phyloP scores from a whole-genome alignment of 1,140 invertebrate genomes.

The Pseudomyrmex cubaensis region DNA sequence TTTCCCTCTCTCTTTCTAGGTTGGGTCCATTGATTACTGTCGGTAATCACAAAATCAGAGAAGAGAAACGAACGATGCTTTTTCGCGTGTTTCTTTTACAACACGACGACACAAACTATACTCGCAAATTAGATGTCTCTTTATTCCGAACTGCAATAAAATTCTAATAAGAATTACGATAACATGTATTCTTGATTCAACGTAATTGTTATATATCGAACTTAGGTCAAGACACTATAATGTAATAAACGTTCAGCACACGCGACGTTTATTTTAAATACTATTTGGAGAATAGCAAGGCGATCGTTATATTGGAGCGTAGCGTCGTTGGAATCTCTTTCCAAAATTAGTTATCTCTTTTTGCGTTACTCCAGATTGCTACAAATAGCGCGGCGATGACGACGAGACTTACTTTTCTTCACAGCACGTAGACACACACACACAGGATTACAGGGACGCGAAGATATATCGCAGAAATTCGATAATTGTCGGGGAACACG shows the following conservation, averaged over 20 bases:
- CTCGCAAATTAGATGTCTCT: not conserved
- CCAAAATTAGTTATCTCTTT: conserved; percentile 44
- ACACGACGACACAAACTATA: conserved; percentile 18
- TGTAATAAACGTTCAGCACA: not conserved
- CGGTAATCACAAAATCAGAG: conserved; percentile 26
- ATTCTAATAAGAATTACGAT: not conserved
- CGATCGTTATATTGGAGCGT: too few relatives aligned
- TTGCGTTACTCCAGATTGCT: conserved; percentile 19
- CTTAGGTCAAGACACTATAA: not conserved
- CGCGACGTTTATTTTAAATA: too few relatives aligned
- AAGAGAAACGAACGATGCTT: conserved; percentile 8
- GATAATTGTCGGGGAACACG: conserved; percentile 71
- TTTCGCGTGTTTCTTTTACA: not conserved
- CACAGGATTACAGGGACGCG: conserved; percentile 20
- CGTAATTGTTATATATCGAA: not conserved
- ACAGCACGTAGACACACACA: conserved; percentile 31
- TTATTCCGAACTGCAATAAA: not conserved
- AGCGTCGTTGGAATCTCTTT: not conserved
- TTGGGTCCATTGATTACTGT: conserved; percentile 45
- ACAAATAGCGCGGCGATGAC: conserved; percentile 30
- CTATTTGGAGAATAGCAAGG: too few relatives aligned
- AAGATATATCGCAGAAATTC: conserved; percentile 71
- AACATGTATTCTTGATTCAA: not conserved
- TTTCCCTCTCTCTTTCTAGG: conserved; percentile 19
- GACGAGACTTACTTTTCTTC: conserved; percentile 37